Evolutionary conservation across 2,888 invertebrate genomes (phyloP), one percentile per base, ranked within the genome.

Genomic region (Phragmatobia fuliginosa): DNA sequence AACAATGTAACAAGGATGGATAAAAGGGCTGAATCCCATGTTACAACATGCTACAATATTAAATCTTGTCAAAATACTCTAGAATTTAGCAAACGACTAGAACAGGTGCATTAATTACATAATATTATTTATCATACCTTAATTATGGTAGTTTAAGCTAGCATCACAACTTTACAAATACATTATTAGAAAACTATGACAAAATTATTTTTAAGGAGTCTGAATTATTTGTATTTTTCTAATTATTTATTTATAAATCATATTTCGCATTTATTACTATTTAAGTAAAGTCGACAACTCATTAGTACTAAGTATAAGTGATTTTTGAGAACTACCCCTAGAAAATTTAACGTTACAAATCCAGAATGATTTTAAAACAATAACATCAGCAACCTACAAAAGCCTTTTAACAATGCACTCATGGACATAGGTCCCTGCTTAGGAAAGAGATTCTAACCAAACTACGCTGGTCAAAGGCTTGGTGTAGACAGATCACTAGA

Each of bases 71-170:
- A 63, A 28, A 25, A 28, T 10, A 31, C 41, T 60, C 18, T 70
- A 49, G 32, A 62, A 58, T 21, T 62, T 69, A 45, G n/a, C 7
- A 11, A 33, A 38, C 56, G 28, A 67, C 66, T 71, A 66, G 58
- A 61, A 66, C 65, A 71, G 76, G 71, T 80, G 81, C 83, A 82
- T 81, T 74, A 65, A 68, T 73, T 70, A 69, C 71, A 70, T 70
- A 64, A 62, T 71, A 74, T 62, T 74, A 79, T 70, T 68, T 76
- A 78, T 76, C 61, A 14, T 69, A 71, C 60, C 56, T 60, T 28
- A 60, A 70, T 62, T 25, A 45, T 28, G 41, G 18, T 58, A 33
- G 28, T 28, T 25, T 62, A 36, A 38, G 18, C 16, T 38, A 52
- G 0, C 1, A 62, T 10, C 25, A 18, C 28, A 62, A 10, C 41